Evolutionary conservation across 2,113 vertebrate genomes (phyloP).

Genomic region (Pandion haliaetus): DNA sequence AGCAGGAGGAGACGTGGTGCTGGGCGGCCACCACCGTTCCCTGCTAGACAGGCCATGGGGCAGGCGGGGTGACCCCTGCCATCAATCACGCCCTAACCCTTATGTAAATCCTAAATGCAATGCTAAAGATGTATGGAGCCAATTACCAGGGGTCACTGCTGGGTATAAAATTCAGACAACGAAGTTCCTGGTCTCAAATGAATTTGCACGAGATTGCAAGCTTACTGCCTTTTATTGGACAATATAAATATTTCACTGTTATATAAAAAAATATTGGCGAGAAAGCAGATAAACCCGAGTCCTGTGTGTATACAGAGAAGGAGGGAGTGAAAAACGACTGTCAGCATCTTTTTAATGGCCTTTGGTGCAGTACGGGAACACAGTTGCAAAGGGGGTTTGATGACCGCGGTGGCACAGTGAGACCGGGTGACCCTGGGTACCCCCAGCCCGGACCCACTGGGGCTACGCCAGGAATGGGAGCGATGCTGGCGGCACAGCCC

Average conservation of each 20-base stretch:
- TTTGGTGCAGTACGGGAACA: neutral
- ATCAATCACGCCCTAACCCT: conserved; percentile 35
- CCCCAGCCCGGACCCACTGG: accelerated
- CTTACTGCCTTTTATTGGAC: conserved; percentile 58
- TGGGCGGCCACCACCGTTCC: neutral
- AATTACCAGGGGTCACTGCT: conserved; percentile 65
- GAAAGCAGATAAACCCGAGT: conserved; percentile 25
- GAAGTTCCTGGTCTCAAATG: neutral
- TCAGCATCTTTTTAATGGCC: conserved; percentile 42
- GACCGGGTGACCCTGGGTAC: neutral
- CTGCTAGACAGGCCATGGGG: neutral
- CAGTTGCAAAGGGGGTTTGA: accelerated
- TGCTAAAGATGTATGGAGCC: conserved; percentile 71
- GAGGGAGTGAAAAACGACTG: conserved; percentile 42
- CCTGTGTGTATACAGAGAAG: conserved; percentile 43
- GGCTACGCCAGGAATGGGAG: neutral
- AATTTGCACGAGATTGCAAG: conserved; percentile 16
- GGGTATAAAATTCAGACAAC: conserved; percentile 20
- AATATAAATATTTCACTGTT: conserved; percentile 62
- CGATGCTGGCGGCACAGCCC: accelerated
- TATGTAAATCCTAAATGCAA: conserved; percentile 67
- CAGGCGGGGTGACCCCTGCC: neutral
- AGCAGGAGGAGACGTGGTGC: neutral
- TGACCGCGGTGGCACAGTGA: neutral
- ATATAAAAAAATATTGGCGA: conserved; percentile 54